phyloP scores from a whole-genome alignment of 2,113 vertebrate genomes.

The Eidolon helvum region DNA sequence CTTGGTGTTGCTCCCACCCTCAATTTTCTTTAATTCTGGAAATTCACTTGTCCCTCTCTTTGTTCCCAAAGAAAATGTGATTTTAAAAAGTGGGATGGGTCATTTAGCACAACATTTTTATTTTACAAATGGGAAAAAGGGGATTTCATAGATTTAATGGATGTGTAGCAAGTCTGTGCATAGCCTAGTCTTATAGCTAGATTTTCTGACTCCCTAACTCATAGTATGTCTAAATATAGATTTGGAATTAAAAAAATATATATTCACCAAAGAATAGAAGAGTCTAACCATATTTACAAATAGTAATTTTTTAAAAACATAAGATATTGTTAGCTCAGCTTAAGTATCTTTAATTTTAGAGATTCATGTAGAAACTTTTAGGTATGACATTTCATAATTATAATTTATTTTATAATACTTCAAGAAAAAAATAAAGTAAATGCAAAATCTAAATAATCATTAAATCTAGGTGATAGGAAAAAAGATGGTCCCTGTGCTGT shows the following conservation, averaged over 20 bases:
- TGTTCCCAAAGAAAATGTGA: neutral
- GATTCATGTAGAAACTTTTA: neutral
- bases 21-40: neutral
- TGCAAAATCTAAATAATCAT: neutral
- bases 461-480: neutral
- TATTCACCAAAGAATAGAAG: neutral
- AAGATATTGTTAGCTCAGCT: neutral
- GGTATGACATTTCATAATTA: neutral
- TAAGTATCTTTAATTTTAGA: neutral
- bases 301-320: neutral
- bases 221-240: neutral
- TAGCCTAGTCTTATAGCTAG: neutral
- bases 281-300: neutral
- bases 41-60: neutral
- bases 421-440: neutral
- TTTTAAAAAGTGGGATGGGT: neutral
- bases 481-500: neutral
- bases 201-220: neutral
- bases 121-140: neutral
- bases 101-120: neutral
- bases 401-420: conserved; percentile 1
- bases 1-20: neutral
- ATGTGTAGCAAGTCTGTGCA: neutral
- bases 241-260: neutral
- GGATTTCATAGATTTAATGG: neutral